Evolutionary conservation across 2,888 invertebrate genomes (phyloP).

Genomic region (Cataglyphis livida): DNA sequence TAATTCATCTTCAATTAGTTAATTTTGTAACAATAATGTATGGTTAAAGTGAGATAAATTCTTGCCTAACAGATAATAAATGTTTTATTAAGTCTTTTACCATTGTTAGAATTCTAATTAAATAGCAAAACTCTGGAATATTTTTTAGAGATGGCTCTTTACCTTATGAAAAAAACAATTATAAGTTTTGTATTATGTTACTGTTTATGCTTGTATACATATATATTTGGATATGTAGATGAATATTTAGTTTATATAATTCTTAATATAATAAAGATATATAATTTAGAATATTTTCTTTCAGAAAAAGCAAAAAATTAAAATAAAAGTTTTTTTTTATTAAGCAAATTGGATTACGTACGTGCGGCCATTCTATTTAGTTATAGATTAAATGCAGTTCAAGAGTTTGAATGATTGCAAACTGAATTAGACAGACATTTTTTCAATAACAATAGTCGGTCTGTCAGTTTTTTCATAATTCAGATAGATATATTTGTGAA

Average conservation of each 20-base stretch:
- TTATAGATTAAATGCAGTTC: background rate
- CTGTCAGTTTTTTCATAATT: background rate
- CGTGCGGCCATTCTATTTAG: background rate
- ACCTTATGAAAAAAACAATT: background rate
- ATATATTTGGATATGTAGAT: background rate
- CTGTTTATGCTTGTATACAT: background rate
- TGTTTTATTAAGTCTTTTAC: slow-evolving; percentile 18
- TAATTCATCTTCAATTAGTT: background rate
- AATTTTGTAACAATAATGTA: background rate
- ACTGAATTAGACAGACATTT: background rate
- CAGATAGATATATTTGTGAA: background rate
- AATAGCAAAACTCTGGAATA: background rate
- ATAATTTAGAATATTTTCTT: background rate
- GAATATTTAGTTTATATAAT: background rate
- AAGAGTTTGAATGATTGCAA: background rate
- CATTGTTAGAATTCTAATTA: background rate
- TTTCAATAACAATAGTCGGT: background rate
- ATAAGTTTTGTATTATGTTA: background rate
- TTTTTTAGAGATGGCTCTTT: background rate
- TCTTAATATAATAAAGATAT: background rate
- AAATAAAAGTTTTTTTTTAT: background rate
- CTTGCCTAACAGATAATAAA: background rate
- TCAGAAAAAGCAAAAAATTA: background rate
- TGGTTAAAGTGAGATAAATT: background rate
- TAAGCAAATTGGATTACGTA: background rate